Percentiles rank a stretch among this genome's conserved stretches.
Evolutionary conservation across 2,888 invertebrate species (phyloP).

Genomic region (Euproctis similis): DNA sequence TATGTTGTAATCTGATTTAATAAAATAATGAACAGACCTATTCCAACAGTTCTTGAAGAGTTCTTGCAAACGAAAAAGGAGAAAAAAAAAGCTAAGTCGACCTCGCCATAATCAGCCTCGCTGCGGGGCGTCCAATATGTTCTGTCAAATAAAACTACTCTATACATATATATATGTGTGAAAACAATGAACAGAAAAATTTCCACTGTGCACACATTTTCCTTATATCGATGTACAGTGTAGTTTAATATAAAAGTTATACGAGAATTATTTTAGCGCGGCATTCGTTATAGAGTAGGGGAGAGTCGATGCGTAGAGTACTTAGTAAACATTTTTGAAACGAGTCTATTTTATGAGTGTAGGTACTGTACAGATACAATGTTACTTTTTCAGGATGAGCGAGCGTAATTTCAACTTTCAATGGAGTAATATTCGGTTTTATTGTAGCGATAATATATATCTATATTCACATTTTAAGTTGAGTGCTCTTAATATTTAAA

Average conservation of each 20-base stretch:
- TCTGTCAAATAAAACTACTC: conserved; percentile 8
- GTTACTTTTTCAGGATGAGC: conserved; percentile 23
- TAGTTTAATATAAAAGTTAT: conserved; percentile 26
- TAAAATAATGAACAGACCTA: no score
- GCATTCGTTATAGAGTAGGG: conserved; percentile 26
- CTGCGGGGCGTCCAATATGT: conserved; percentile 4
- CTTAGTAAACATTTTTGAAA: conserved; percentile 58
- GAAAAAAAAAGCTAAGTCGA: conserved; percentile 5
- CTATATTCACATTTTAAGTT: no score
- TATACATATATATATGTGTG: conserved; percentile 11
- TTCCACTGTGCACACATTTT: conserved; percentile 8
- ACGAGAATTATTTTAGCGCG: conserved; percentile 31
- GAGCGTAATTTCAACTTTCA: conserved; percentile 21
- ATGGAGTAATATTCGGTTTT: no score
- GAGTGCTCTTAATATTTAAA: no score
- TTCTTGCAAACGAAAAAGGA: no score
- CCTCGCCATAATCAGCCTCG: conserved; percentile 13
- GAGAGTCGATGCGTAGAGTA: conserved; percentile 35
- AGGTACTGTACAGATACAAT: conserved; percentile 26
- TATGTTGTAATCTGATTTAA: no score
- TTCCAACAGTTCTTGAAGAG: no score
- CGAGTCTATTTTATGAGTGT: conserved; percentile 36
- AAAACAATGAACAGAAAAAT: conserved; percentile 12
- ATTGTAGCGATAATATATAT: no score
- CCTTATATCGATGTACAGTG: conserved; percentile 18